A percentile compares a stretch with the other conserved stretches of the same genome.
These are phyloP conservation scores for Barnardius zonarius DNA, from an alignment of 2,113 vertebrate species.

Conservation along the genomic window DNA sequence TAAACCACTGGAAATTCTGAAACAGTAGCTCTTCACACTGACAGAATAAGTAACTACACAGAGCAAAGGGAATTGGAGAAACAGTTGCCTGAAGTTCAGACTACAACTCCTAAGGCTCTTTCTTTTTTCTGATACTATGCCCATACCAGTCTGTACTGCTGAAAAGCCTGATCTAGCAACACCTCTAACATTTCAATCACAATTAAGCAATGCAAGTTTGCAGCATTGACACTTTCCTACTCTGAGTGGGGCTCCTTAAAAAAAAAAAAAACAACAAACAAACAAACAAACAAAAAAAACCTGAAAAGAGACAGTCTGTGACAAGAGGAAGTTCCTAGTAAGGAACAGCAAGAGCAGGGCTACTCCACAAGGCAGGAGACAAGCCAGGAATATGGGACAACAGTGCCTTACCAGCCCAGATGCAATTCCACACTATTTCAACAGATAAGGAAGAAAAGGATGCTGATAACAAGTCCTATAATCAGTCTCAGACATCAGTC, in stretches of 20 bases:
- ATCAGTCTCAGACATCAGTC: fast-evolving
- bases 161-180: not conserved
- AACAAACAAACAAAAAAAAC: no score
- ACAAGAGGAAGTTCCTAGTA: not conserved
- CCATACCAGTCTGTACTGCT: no score
- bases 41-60: not conserved
- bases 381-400: not conserved
- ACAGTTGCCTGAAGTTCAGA: not conserved
- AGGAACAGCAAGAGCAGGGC: not conserved
- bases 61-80: not conserved
- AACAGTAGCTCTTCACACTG: not conserved
- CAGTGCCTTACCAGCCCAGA: not conserved
- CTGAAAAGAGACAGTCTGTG: not conserved
- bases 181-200: not conserved
- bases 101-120: not conserved
- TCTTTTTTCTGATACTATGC: fast-evolving
- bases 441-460: not conserved
- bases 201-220: not conserved
- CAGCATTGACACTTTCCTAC: not conserved
- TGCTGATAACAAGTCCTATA: not conserved
- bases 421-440: not conserved
- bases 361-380: not conserved
- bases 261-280: not conserved
- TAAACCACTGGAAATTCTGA: not conserved
- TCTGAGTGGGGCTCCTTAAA: not conserved